Evolutionary conservation across 1,140 invertebrate species (phyloP).

Genomic region (Drosophila pectinifera): DNA sequence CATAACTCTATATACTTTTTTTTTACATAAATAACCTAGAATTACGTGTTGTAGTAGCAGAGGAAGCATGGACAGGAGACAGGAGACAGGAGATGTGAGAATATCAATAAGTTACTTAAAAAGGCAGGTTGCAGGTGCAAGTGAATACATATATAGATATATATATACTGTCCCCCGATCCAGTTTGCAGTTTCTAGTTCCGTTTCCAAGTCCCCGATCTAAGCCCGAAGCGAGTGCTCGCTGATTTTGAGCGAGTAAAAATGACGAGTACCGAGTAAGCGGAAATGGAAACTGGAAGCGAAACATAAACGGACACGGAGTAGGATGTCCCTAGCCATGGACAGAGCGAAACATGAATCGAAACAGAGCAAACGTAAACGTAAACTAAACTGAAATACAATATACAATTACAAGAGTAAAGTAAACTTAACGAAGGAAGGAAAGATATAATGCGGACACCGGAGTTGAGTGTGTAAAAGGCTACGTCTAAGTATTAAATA

Average conservation of each 20-base stretch:
- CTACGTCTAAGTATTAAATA: constrained; percentile 82
- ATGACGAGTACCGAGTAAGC: not conserved
- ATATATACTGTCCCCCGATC: constrained; percentile 12
- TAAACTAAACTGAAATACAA: constrained; percentile 16
- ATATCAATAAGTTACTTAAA: constrained; percentile 69
- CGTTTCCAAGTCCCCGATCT: constrained; percentile 6
- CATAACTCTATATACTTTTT: constrained; percentile 10
- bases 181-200: constrained; percentile 5
- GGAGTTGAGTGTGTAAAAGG: constrained; percentile 52
- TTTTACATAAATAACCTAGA: constrained; percentile 34
- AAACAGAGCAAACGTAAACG: constrained; percentile 19
- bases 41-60: too few relatives aligned
- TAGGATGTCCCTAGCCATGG: constrained; percentile 19
- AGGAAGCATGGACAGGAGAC: not conserved
- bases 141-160: not conserved
- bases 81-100: constrained; percentile 17
- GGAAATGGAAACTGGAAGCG: constrained; percentile 6
- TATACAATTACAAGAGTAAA: constrained; percentile 8
- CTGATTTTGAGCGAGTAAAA: not conserved
- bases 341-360: constrained; percentile 50
- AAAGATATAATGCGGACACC: constrained; percentile 19
- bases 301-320: not conserved
- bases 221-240: not conserved
- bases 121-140: constrained; percentile 15
- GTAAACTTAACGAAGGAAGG: constrained; percentile 6